Base-by-base conservation (phyloP, 2,888 invertebrate species). In the Patella depressa region DNA sequence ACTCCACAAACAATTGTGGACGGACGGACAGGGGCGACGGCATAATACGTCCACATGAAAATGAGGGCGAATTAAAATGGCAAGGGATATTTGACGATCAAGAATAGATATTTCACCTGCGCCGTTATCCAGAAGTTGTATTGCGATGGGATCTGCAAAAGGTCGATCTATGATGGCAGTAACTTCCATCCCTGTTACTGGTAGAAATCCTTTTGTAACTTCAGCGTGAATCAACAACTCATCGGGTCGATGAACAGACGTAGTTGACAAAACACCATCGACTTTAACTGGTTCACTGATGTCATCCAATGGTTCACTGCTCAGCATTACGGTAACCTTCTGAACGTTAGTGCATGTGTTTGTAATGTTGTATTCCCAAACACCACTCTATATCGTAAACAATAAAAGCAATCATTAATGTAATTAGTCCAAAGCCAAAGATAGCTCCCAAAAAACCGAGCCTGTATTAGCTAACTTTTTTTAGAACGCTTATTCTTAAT, bases 101-200 rank as follows among this genome's bases (percentile, higher is more conserved):
- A 7, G 45, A 45, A 45, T 45, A 1, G 45, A n/a, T 53, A 3
- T 15, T 75, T 70, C 79, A 88, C 88, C 88, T 74, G 84, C 83
- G 2, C 87, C 88, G 75, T 85, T 85, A 73, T 88, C 88, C 53
- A 80, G 70, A 11, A 88, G 79, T 12, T 73, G 29, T 19, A 84
- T 57, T 11, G 34, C 72, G 3, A 70, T 54, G 1, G 77, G 72
- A 1, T 72, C 29, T 29, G 78, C 82, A 17, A 77, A 78, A 5
- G 85, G 86, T 57, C 78, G 76, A 45, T 79, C 78, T 15, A 87
- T 72, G 15, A 55, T 79, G 15, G 86, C 88, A 34, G 74, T 83
- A 9, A 88, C 86, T 29, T 80, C 84, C n/a, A 87, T 71, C 1
- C 84, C 85, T 19, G 80, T 53, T n/a, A 88, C 81, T 2, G 87